phyloP scores from a whole-genome alignment of 2,888 invertebrate genomes.

The Cantharis rufa region DNA sequence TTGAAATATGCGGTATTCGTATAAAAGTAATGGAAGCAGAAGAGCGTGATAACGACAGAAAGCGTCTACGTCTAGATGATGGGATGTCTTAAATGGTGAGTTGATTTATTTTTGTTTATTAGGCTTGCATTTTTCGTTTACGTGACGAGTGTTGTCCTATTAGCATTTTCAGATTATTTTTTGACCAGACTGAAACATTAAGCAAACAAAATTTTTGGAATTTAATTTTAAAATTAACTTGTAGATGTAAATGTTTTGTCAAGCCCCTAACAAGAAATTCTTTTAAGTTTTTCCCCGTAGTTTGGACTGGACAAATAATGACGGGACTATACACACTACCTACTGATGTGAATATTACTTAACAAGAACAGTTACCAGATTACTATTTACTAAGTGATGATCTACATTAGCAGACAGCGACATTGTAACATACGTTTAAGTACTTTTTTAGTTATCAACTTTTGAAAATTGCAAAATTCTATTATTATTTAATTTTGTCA shows the following conservation, averaged over 20 bases:
- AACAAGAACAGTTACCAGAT: constrained; percentile 27
- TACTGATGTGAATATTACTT: constrained; percentile 22
- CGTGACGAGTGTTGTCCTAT: neutral
- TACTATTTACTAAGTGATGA: constrained; percentile 17
- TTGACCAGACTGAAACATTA: neutral
- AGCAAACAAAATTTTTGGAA: neutral
- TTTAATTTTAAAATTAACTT: neutral
- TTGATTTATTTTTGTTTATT: neutral
- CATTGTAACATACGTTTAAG: constrained; percentile 13
- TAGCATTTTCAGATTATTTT: neutral
- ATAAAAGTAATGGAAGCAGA: constrained; percentile 90
- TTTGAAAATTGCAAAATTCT: neutral
- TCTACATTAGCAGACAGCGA: constrained; percentile 10
- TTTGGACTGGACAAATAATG: constrained; percentile 31
- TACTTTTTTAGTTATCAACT: neutral
- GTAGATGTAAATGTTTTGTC: neutral
- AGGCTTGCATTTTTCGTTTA: neutral
- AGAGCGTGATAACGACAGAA: constrained; percentile 56
- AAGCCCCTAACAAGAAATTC: neutral
- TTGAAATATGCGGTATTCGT: constrained; percentile 83
- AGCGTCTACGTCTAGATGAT: constrained; percentile 34
- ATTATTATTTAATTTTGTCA: neutral
- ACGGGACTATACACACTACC: constrained; percentile 31
- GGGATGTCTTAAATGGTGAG: neutral
- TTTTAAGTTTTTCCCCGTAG: constrained; percentile 29